Evolutionary conservation across 2,797 vertebrate species (phyloP), one percentile per base, ranked within the genome.

Genomic region (Vultur gryphus): DNA sequence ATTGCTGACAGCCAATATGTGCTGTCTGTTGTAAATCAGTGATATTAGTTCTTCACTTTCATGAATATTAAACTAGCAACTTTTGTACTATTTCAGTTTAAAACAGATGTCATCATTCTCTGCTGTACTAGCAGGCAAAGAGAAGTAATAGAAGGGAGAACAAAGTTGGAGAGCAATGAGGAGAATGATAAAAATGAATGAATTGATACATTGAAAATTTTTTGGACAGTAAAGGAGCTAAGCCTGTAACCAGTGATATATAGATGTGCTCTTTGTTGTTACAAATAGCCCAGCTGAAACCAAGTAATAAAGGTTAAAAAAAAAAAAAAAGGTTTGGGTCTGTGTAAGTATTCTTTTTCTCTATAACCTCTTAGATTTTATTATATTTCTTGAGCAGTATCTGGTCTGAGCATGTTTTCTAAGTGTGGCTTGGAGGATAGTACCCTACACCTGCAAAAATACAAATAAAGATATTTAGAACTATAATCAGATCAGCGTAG

Each of bases 21-120:
- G 65, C 80, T 76, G 49, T 92, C 82, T 95, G 71, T 78, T 93
- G 52, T 57, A 84, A 77, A 84, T 87, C 59, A 64, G 54, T 52
- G 84, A 70, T 93, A 72, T 8, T 82, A 84, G 41, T 76, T 92
- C 58, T 90, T 91, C 24, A 62, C 76, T 93, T 93, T 31, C 69
- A 70, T 80, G 66, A 88, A 73, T 91, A 88, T 92, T 91, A 89
- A 91, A 71, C 87, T 55, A 80, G 52, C 48, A 90, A 43, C 76
- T 93, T 93, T 26, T 70, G 55, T 91, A 43, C 87, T 72, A 24
- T 79, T 91, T 88, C 7, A 2, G 1, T 90, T 88, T 91, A 57
- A 92, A 96, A 79, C 93, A 90, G 84, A 79, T 91, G 84, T 69
- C 69, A 71, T 85, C 55, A 5, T 77, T 89, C 72, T 81, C 41